phyloP scores from a whole-genome alignment of 2,113 vertebrate species.

The Takifugu flavidus region DNA sequence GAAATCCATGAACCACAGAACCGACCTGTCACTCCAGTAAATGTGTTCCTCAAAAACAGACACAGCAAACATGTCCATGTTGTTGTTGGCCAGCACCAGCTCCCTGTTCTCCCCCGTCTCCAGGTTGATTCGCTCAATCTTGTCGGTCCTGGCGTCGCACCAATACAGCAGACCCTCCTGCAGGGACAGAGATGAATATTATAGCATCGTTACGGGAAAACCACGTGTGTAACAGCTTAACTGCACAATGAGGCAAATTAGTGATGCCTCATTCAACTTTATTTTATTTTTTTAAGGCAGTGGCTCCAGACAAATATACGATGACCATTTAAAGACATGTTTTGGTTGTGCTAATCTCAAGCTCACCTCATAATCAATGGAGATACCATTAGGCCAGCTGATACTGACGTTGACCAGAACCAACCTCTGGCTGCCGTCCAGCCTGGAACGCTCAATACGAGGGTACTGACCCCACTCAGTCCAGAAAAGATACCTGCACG shows the following conservation, averaged over 20 bases:
- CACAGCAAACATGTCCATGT: conserved; percentile 99
- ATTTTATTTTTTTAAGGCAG: too few species aligned
- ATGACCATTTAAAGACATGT: too few species aligned
- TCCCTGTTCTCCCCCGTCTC: conserved; percentile 91
- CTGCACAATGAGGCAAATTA: too few species aligned
- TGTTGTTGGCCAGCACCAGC: conserved; percentile 90
- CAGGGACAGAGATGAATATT: conserved; percentile 7
- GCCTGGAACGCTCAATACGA: conserved; percentile 88
- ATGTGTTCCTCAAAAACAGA: conserved; percentile 95
- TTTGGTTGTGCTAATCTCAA: too few species aligned
- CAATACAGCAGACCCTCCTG: conserved; percentile 92
- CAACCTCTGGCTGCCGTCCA: conserved; percentile 85
- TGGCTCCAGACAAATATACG: too few species aligned
- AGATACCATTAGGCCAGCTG: conserved; percentile 97
- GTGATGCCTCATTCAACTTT: too few species aligned
- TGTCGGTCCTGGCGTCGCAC: conserved; percentile 94
- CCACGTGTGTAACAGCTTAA: too few species aligned
- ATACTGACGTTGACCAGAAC: conserved; percentile 92
- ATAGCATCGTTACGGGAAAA: background rate
- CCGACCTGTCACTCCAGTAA: conserved; percentile 94
- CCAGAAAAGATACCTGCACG: conserved; percentile 92
- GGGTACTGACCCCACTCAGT: conserved; percentile 98
- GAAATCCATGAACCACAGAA: background rate
- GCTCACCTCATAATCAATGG: conserved; percentile 90
- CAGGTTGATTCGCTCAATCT: conserved; percentile 91